Conservation (phyloP, 1,140 invertebrate genomes). For the Heliconius eleuchia region DNA sequence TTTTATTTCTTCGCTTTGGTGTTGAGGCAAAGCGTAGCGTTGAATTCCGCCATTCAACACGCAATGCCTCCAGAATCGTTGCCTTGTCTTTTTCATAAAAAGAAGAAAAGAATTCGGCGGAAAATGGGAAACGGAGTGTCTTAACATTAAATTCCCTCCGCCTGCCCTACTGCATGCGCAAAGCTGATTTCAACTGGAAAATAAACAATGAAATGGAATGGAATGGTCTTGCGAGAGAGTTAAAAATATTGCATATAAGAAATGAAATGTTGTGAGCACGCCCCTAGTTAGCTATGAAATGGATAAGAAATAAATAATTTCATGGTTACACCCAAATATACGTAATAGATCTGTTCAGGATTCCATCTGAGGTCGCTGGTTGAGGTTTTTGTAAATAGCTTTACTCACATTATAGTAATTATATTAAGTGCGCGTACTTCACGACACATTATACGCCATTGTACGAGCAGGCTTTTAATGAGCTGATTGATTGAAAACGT, state of each 20-base stretch:
- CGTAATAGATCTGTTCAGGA: conserved; percentile 44
- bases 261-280: conserved; percentile 19
- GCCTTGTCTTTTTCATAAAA: too few relatives aligned
- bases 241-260: neutral
- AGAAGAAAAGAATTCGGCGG: too few relatives aligned
- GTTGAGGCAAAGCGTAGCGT: too few relatives aligned
- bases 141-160: too few relatives aligned
- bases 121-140: too few relatives aligned
- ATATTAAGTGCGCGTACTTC: conserved; percentile 12
- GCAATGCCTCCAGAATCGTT: too few relatives aligned
- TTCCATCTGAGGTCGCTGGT: conserved; percentile 34
- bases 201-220: too few relatives aligned
- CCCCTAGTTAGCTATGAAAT: conserved; percentile 37
- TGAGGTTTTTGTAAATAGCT: conserved; percentile 17
- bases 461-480: neutral
- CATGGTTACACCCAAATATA: conserved; percentile 45
- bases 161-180: too few relatives aligned
- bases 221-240: neutral
- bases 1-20: too few relatives aligned
- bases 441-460: neutral
- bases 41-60: too few relatives aligned
- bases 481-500: neutral
- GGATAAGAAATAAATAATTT: conserved; percentile 41
- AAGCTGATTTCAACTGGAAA: too few relatives aligned
- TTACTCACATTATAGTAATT: conserved; percentile 23